phyloP scores from a whole-genome alignment of 2,113 vertebrate species.

The Paradisaea rubra region DNA sequence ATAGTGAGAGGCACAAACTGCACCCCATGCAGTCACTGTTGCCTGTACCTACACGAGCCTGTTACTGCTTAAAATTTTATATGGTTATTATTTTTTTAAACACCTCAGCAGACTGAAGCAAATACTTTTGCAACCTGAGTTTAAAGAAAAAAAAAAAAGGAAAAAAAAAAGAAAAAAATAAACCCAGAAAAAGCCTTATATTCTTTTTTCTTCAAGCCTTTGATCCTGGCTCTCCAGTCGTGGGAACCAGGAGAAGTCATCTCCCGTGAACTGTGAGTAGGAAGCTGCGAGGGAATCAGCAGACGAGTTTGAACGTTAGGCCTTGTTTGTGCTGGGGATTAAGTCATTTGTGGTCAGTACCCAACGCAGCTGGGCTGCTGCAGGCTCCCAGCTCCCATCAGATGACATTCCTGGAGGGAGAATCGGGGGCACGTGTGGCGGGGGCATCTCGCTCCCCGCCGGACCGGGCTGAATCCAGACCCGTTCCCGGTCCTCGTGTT shows the following conservation, averaged over 20 bases:
- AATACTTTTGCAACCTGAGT: background rate
- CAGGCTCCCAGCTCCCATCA: background rate
- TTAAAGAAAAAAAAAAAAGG: background rate
- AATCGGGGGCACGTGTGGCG: background rate
- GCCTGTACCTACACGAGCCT: background rate
- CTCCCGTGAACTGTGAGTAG: constrained; percentile 45
- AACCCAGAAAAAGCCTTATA: background rate
- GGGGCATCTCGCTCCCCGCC: rapidly evolving
- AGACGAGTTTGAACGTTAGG: constrained; percentile 27
- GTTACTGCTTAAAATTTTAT: background rate
- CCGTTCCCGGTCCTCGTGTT: rapidly evolving
- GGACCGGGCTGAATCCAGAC: rapidly evolving
- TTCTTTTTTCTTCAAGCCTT: background rate
- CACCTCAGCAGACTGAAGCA: background rate
- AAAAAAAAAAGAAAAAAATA: too few relatives aligned
- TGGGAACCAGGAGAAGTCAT: constrained; percentile 48
- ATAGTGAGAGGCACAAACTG: background rate
- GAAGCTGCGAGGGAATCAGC: constrained; percentile 33
- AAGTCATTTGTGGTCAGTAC: constrained; percentile 58
- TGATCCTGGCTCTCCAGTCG: constrained; percentile 8
- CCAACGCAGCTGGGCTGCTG: constrained; percentile 39
- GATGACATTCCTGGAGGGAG: background rate
- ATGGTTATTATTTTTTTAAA: background rate
- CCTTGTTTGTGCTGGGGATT: constrained; percentile 52
- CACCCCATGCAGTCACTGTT: background rate